phyloP scores from a whole-genome alignment of 2,888 invertebrate species.

The Itoplectis maculator region DNA sequence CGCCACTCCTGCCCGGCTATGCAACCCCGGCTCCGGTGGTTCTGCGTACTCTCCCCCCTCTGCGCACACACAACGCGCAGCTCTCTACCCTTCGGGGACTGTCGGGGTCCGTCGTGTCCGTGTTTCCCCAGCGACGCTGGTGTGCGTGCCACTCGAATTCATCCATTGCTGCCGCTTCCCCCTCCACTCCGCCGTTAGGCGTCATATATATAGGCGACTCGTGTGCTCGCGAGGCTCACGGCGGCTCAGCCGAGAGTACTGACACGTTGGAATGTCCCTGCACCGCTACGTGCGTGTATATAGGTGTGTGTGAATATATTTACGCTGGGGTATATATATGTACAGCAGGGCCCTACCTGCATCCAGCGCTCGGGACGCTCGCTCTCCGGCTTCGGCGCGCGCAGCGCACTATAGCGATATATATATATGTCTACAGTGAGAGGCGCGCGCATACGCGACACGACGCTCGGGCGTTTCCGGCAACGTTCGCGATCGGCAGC shows the following conservation, averaged over 20 bases:
- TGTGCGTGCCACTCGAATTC: constrained; percentile 61
- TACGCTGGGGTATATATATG: background rate
- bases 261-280: constrained; percentile 72
- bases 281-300: constrained; percentile 31
- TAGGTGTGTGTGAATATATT: no score
- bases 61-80: background rate
- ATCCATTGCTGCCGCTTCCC: constrained; percentile 42
- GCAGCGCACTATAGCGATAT: constrained; percentile 4
- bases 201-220: no score
- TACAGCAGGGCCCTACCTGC: constrained; percentile 60
- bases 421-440: constrained; percentile 8
- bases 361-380: constrained; percentile 38
- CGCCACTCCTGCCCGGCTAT: constrained; percentile 32
- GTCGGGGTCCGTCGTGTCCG: no score
- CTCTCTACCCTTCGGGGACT: constrained; percentile 34
- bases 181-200: background rate
- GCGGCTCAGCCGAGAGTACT: constrained; percentile 63
- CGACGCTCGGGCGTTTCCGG: constrained; percentile 56
- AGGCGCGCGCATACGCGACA: background rate
- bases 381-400: background rate
- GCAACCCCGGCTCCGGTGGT: constrained; percentile 15
- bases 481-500: constrained; percentile 36
- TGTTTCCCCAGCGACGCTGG: no score
- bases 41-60: background rate
- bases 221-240: no score